A percentile compares a stretch with the other conserved stretches of the same genome.
Evolutionary conservation across 2,797 vertebrate genomes (phyloP).

Genomic region (Chrosomus eos): DNA sequence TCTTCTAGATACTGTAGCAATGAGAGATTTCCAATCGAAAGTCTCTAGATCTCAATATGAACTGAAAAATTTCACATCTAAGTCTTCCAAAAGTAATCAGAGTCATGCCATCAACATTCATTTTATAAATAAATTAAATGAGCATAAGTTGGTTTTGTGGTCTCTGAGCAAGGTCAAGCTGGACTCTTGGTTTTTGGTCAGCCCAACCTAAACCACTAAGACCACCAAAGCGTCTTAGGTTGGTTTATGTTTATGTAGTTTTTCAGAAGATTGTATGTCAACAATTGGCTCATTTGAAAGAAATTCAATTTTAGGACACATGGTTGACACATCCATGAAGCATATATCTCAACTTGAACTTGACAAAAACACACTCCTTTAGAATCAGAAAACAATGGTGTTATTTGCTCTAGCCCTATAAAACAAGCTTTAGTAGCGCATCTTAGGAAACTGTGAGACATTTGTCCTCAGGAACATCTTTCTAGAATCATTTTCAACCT

Average conservation of each 20-base stretch:
- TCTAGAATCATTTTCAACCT: not conserved
- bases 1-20: not conserved
- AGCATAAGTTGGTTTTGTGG: not conserved
- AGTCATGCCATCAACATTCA: not conserved
- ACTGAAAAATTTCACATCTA: not conserved
- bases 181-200: not conserved
- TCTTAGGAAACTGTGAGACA: slow-evolving; percentile 52
- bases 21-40: not conserved
- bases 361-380: not conserved
- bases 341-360: not conserved
- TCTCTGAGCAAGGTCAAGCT: not conserved
- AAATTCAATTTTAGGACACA: not conserved
- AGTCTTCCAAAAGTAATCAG: not conserved
- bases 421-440: not conserved
- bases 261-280: not conserved
- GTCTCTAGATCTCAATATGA: not conserved
- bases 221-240: not conserved
- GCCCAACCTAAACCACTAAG: not conserved
- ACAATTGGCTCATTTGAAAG: not conserved
- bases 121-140: not conserved
- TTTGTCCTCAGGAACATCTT: slow-evolving; percentile 48
- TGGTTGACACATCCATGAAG: not conserved
- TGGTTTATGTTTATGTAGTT: not conserved
- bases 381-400: not conserved
- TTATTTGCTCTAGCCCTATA: not conserved